Evolutionary conservation across 2,797 vertebrate species (phyloP).

Genomic region (Tapirus indicus): DNA sequence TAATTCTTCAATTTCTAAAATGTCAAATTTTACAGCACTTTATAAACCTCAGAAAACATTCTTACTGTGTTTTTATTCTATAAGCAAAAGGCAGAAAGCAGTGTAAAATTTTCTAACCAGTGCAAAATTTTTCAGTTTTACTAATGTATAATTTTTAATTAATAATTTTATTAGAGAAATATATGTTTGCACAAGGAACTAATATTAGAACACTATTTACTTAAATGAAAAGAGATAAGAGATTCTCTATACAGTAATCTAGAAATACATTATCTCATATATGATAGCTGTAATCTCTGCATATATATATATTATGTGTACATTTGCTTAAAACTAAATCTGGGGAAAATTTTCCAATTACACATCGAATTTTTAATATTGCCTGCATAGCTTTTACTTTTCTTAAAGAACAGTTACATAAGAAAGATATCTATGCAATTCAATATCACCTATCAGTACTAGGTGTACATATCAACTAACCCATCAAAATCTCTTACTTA

Average conservation of each 20-base stretch:
- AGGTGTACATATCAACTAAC: slow-evolving; percentile 13
- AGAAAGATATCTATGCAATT: background rate
- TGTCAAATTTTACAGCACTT: slow-evolving; percentile 20
- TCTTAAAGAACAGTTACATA: background rate
- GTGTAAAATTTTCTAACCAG: background rate
- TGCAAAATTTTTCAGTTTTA: slow-evolving; percentile 22
- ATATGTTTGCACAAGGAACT: background rate
- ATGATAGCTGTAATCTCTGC: background rate
- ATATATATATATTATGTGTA: background rate
- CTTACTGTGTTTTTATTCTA: background rate
- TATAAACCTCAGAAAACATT: slow-evolving; percentile 44
- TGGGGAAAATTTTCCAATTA: background rate
- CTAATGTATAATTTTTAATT: background rate
- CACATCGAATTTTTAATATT: background rate
- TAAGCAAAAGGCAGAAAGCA: slow-evolving; percentile 1
- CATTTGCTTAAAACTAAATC: slow-evolving; percentile 38
- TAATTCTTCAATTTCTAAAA: slow-evolving; percentile 65
- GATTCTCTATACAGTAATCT: background rate
- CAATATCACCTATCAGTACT: background rate
- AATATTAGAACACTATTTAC: slow-evolving; percentile 40
- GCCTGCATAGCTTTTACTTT: background rate
- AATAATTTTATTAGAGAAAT: slow-evolving; percentile 52
- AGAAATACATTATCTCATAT: background rate
- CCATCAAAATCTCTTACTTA: slow-evolving; percentile 5
- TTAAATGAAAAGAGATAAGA: slow-evolving; percentile 13